Conservation (phyloP, 2,113 vertebrate genomes). For the Lophochroa leadbeateri region DNA sequence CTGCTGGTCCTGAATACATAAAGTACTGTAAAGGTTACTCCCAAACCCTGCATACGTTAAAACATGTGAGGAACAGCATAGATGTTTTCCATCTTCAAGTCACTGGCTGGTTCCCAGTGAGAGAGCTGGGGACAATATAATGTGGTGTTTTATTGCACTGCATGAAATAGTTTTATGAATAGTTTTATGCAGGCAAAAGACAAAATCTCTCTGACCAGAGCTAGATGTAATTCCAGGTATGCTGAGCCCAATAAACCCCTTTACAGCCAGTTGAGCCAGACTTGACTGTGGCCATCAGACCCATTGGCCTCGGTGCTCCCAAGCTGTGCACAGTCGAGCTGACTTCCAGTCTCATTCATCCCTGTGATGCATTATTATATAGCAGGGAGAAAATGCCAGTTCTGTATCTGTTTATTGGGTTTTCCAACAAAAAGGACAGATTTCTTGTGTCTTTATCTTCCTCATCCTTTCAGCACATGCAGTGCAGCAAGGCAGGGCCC, state of each 20-base stretch:
- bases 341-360: not conserved
- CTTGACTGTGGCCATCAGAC: not conserved
- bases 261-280: not conserved
- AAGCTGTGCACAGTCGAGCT: not conserved
- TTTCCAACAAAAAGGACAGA: not conserved
- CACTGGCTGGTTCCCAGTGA: not conserved
- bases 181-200: not conserved
- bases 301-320: not conserved
- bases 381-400: not conserved
- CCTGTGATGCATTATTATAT: not conserved
- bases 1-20: not conserved
- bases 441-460: not conserved
- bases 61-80: not conserved
- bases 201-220: not conserved
- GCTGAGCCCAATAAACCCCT: not conserved
- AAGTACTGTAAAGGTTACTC: not conserved
- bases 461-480: fast-evolving
- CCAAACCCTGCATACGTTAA: not conserved
- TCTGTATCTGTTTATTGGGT: not conserved
- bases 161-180: not conserved
- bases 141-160: not conserved
- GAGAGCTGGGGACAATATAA: not conserved
- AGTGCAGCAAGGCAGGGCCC: not conserved
- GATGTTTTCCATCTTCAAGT: not conserved
- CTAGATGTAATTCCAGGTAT: not conserved